These are phyloP conservation scores for Lasioglossum vierecki DNA, from an alignment of 2,888 invertebrate species.

Conservation along the genomic window DNA sequence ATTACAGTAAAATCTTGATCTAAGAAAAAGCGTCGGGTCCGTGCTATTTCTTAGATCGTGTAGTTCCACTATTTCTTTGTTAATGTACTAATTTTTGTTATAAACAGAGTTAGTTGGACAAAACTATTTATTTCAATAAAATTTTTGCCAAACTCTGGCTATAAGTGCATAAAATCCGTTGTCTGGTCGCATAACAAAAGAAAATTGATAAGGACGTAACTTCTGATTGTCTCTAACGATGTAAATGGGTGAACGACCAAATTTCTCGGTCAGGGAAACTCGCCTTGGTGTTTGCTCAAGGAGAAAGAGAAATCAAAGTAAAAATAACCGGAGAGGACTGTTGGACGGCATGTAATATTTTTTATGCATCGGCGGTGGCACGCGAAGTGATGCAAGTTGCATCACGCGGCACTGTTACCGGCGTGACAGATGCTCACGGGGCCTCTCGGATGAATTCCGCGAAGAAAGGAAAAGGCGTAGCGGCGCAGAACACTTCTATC, in stretches of 20 bases:
- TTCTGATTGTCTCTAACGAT: not conserved
- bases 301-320: not conserved
- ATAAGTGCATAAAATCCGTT: no score
- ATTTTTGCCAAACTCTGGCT: no score
- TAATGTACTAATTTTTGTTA: not conserved
- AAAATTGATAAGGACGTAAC: not conserved
- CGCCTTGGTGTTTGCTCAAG: not conserved
- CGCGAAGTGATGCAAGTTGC: not conserved
- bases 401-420: not conserved
- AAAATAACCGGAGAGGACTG: not conserved
- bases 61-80: no score
- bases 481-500: conserved; percentile 15
- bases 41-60: no score
- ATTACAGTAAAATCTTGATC: not conserved
- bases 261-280: conserved; percentile 6
- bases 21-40: no score
- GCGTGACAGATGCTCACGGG: conserved; percentile 11
- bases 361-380: conserved; percentile 10
- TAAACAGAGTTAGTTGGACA: no score
- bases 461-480: conserved; percentile 32
- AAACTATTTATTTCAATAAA: no score
- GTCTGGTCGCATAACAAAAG: not conserved
- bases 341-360: not conserved
- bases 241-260: not conserved
- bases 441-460: conserved; percentile 7